Evolutionary conservation across 2,113 vertebrate species (phyloP), one percentile per base, ranked within the genome.

Genomic region (Cavia porcellus): DNA sequence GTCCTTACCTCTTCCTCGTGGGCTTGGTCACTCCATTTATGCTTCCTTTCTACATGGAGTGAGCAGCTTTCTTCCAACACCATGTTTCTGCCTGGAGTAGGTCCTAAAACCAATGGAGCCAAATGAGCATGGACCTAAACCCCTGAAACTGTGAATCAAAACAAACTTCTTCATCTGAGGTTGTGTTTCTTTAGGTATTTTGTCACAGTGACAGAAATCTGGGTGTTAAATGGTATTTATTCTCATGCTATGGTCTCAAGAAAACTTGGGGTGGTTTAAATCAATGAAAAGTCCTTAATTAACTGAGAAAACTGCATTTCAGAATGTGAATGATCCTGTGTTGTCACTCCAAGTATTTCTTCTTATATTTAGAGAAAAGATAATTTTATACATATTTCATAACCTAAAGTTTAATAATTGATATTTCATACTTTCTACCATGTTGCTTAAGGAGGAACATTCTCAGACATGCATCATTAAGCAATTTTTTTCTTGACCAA

Each of bases 311-410:
- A 7, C 30, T 47, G 5, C 82, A 77, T 82, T 94, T 61, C 19
- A 75, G 52, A 57, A 13, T 70, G 14, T 84, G 28, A 66, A 85
- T 2, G 74, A 7, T 84, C 25, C 70, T 74, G 25, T 90, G 10
- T 35, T 87, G 1, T 64, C 75, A 72, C 11, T 92, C 14, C 5
- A 59, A 30, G 17, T 83, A 22, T 75, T n/a, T 82, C 68, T 92
- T 86, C 30, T 15, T 87, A 2, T 50, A 80, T 79, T 80, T 80
- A 84, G 82, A 77, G 68, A 8, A 96, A 95, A 93, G 61, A 8
- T n/a, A 87, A 22, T 84, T 77, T 83, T 11, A 95, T 45, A 82
- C 30, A 72, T 72, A 84, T 93, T 74, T 79, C 79, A 50, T 83
- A 20, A 50, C 7, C 25, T 47, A 77, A 86, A 62, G 14, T 86